Conservation (phyloP, 2,113 vertebrate species). For the Boulengeromyrus knoepffleri region DNA sequence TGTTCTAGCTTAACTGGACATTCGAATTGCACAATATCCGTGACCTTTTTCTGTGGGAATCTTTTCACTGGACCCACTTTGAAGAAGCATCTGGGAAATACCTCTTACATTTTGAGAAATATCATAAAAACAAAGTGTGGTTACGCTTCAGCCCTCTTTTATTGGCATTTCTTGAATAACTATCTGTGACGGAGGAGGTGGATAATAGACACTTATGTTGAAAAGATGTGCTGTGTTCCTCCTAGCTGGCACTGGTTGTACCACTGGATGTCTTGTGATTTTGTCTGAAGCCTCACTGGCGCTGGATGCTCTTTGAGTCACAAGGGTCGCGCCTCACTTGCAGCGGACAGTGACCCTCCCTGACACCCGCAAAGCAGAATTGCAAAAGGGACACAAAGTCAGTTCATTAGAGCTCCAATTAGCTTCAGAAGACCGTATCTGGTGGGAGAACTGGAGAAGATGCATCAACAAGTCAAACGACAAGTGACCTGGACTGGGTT, state of each 20-base stretch:
- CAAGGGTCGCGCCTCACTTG: neutral
- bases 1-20: constrained; percentile 43
- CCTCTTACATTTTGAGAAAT: constrained; percentile 39
- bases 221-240: neutral
- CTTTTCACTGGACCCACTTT: constrained; percentile 40
- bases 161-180: neutral
- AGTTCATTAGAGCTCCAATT: neutral
- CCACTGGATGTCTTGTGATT: neutral
- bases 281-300: neutral
- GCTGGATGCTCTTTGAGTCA: neutral
- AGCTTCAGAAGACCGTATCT: neutral
- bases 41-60: constrained; percentile 52
- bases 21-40: constrained; percentile 51
- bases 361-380: neutral
- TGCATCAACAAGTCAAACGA: constrained; percentile 47
- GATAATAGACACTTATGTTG: neutral
- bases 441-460: constrained; percentile 49
- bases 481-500: constrained; percentile 48
- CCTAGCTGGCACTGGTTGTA: neutral
- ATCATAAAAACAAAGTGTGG: constrained; percentile 9
- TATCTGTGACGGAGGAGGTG: neutral
- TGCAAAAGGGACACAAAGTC: neutral
- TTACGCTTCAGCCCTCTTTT: neutral
- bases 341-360: neutral
- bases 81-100: constrained; percentile 48